Percentiles rank a stretch among this genome's conserved stretches.
These are phyloP conservation scores for Metacarcinus magister DNA, from an alignment of 2,888 invertebrate genomes.

Conservation along the genomic window DNA sequence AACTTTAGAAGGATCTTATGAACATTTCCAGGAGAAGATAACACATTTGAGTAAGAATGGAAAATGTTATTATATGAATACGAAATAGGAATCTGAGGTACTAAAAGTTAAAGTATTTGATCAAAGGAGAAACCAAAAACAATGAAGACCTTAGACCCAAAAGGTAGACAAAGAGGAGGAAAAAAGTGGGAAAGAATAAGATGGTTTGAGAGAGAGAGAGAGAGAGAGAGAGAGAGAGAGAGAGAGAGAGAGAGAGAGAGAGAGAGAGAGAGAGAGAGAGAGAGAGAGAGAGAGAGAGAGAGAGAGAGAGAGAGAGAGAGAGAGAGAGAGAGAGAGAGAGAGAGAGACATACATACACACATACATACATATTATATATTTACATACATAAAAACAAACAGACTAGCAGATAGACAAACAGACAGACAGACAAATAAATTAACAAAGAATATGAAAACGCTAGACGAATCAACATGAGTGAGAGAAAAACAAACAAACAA, in stretches of 20 bases:
- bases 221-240: neutral
- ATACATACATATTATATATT: neutral
- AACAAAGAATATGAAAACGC: too few relatives aligned
- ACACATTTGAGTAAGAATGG: too few relatives aligned
- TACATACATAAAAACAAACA: neutral
- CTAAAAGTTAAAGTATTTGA: too few relatives aligned
- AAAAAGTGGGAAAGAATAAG: neutral
- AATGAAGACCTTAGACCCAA: neutral
- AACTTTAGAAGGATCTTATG: too few relatives aligned
- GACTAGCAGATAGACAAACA: neutral
- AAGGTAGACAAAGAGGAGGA: neutral
- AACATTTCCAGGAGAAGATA: too few relatives aligned
- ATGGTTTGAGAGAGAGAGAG: neutral
- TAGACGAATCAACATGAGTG: too few relatives aligned
- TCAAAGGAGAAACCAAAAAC: neutral
- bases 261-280: constrained; percentile 2
- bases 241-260: constrained; percentile 2
- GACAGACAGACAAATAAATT: neutral
- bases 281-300: neutral
- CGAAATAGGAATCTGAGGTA: too few relatives aligned
- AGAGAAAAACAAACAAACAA: too few relatives aligned
- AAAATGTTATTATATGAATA: too few relatives aligned
- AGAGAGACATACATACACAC: neutral
- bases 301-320: neutral
- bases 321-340: neutral